Percentiles rank a stretch among this genome's conserved stretches.
Conservation (phyloP, 2,113 vertebrate genomes). For the Oenanthe oenanthe region DNA sequence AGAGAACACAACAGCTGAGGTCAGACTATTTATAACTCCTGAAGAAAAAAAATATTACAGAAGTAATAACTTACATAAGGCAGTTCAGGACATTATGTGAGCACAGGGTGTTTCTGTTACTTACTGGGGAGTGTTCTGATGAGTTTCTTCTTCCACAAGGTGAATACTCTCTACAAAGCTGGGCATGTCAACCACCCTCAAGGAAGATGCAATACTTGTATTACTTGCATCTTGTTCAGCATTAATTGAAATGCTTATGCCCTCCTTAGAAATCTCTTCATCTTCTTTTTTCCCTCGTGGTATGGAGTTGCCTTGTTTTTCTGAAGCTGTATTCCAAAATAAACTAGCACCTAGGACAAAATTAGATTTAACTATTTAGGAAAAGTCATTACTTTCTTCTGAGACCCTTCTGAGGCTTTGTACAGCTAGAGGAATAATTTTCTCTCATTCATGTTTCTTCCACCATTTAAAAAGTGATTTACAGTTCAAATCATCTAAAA, state of each 20-base stretch:
- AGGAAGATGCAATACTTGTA: conserved; percentile 72
- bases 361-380: not conserved
- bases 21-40: not conserved
- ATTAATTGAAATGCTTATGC: conserved; percentile 75
- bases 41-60: not conserved
- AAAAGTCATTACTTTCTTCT: not conserved
- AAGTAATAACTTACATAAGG: not conserved
- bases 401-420: not conserved
- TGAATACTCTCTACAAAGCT: conserved; percentile 77
- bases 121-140: conserved; percentile 67
- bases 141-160: conserved; percentile 66
- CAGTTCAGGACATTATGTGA: not conserved
- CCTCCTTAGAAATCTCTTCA: conserved; percentile 76
- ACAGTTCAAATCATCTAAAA: not conserved
- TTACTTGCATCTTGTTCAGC: conserved; percentile 73
- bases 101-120: not conserved
- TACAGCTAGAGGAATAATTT: not conserved
- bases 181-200: conserved; percentile 78
- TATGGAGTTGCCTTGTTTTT: conserved; percentile 30
- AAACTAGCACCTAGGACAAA: conserved; percentile 87
- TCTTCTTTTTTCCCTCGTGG: conserved; percentile 69
- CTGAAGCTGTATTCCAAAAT: conserved; percentile 81
- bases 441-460: not conserved
- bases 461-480: not conserved
- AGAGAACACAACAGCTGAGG: not conserved